Percentiles rank a stretch among this genome's conserved stretches.
These are phyloP conservation scores for Caenorhabditis sinica DNA, from an alignment of 2,888 invertebrate genomes.

Conservation along the genomic window DNA sequence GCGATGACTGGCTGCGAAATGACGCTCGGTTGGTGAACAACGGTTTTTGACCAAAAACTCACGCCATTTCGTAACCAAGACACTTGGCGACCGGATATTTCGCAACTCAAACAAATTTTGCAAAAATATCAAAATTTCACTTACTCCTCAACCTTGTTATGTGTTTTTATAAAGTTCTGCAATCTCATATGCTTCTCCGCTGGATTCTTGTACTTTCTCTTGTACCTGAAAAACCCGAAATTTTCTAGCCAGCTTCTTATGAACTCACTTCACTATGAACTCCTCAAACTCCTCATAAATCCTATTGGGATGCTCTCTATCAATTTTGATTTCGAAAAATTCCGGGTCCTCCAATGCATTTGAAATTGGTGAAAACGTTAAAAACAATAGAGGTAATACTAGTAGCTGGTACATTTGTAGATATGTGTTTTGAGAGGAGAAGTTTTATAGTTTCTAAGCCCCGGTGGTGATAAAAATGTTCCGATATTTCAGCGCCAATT, in stretches of 20 bases:
- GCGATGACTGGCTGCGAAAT: too few relatives aligned
- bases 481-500: too few relatives aligned
- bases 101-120: not conserved
- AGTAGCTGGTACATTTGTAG: not conserved
- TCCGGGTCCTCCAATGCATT: not conserved
- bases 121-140: not conserved
- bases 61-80: too few relatives aligned
- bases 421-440: too few relatives aligned
- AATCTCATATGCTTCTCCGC: slow-evolving; percentile 9
- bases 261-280: slow-evolving; percentile 14
- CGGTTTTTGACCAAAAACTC: too few relatives aligned
- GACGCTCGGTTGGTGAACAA: too few relatives aligned
- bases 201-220: slow-evolving; percentile 25
- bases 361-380: not conserved
- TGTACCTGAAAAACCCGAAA: slow-evolving; percentile 19
- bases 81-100: too few relatives aligned
- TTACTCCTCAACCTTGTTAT: slow-evolving; percentile 33
- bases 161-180: slow-evolving; percentile 33
- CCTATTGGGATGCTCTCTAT: slow-evolving; percentile 47
- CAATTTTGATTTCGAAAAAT: slow-evolving; percentile 43
- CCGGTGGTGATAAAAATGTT: too few relatives aligned
- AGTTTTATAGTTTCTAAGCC: too few relatives aligned
- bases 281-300: slow-evolving; percentile 45
- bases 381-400: not conserved
- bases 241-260: not conserved